Conservation (phyloP, 2,888 invertebrate species). For the Pseudeuparius sepicola region DNA sequence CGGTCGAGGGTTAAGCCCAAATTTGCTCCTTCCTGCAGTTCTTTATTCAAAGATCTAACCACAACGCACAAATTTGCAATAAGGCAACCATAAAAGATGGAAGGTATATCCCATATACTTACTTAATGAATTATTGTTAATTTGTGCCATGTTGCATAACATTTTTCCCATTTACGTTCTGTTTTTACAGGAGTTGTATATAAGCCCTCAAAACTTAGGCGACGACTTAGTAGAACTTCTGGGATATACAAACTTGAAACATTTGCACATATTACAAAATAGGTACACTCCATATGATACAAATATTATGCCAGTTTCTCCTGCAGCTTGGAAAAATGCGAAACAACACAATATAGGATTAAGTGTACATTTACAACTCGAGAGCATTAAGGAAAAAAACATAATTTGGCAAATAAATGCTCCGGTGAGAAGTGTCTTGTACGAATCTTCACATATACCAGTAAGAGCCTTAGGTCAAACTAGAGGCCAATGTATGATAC, state of each 20-base stretch:
- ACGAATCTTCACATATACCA: conserved; percentile 51
- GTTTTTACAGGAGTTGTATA: conserved; percentile 53
- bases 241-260: conserved; percentile 51
- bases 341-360: conserved; percentile 49
- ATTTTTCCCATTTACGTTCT: too few species aligned
- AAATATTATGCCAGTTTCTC: conserved; percentile 42
- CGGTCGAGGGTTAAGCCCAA: too few species aligned
- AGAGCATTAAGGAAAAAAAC: conserved; percentile 48
- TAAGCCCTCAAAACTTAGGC: conserved; percentile 66
- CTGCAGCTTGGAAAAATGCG: conserved; percentile 40
- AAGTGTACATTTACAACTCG: conserved; percentile 59
- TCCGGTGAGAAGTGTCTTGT: conserved; percentile 56
- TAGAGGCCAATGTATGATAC: too few species aligned
- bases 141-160: too few species aligned
- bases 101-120: too few species aligned
- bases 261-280: conserved; percentile 67
- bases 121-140: too few species aligned
- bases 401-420: conserved; percentile 60
- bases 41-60: too few species aligned
- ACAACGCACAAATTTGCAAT: too few species aligned
- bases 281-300: conserved; percentile 51
- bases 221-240: conserved; percentile 60
- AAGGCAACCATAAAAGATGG: too few species aligned
- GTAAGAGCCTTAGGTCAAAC: too few species aligned
- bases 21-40: too few species aligned